These are phyloP conservation scores for Eupithecia subfuscata DNA, from an alignment of 2,888 invertebrate genomes.

Conservation along the genomic window DNA sequence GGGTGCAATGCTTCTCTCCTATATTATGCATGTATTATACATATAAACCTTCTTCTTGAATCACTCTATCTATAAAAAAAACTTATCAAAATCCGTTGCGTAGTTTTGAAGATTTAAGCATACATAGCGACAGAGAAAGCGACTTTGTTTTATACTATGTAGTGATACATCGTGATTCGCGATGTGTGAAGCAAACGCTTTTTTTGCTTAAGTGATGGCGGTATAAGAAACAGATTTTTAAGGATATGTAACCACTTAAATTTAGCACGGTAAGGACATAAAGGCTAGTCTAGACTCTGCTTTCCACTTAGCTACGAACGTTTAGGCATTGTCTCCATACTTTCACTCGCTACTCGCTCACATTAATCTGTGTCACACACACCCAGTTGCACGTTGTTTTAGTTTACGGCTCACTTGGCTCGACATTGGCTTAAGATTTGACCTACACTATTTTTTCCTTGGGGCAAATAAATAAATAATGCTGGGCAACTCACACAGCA, in stretches of 20 bases:
- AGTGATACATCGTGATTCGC: too few relatives aligned
- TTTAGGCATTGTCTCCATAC: slow-evolving; percentile 28
- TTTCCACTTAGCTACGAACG: slow-evolving; percentile 25
- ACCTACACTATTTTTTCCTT: neutral
- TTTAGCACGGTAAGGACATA: slow-evolving; percentile 7
- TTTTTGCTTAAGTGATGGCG: neutral
- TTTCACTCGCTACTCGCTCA: slow-evolving; percentile 35
- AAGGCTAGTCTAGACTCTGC: slow-evolving; percentile 22
- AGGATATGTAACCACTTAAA: neutral
- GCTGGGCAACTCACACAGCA: too few relatives aligned
- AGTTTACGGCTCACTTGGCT: slow-evolving; percentile 1
- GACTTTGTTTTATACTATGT: too few relatives aligned
- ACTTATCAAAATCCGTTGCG: too few relatives aligned
- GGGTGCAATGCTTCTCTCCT: too few relatives aligned
- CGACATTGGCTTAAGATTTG: neutral
- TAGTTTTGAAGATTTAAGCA: too few relatives aligned
- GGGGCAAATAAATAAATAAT: too few relatives aligned
- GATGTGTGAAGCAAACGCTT: neutral
- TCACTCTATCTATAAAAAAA: too few relatives aligned
- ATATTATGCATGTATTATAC: too few relatives aligned
- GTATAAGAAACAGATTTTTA: neutral
- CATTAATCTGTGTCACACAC: neutral
- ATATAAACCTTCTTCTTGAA: too few relatives aligned
- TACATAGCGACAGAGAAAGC: too few relatives aligned
- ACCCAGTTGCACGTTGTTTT: neutral